Evolutionary conservation across 1,140 invertebrate species (phyloP), one percentile per base, ranked within the genome.

Genomic region (Dolichoris vasculosae): DNA sequence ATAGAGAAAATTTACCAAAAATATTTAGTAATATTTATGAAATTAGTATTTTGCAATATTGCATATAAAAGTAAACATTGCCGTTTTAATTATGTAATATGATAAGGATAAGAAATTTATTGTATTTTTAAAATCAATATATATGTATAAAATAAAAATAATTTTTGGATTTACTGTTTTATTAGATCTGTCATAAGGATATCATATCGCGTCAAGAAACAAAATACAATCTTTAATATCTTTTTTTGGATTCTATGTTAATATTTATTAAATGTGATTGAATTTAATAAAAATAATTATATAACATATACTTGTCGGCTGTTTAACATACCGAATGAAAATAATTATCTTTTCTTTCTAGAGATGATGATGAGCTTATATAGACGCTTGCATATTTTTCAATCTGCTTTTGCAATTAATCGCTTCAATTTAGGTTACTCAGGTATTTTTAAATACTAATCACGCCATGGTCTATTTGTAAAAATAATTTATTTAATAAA

Each of bases 391-490:
- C 30, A 73, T 73, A 73, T 64, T 77, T 64, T 43, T 63, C 32
- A 75, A n/a, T 83, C 73, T n/a, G 59, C 73, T 77, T 77, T 26
- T 77, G 73, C 48, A 77, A 48, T 46, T 77, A 77, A 77, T 77
- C 26, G n/a, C 71, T 40, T 83, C n/a, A 77, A 46, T 76, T 63
- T 83, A 75, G 40, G n/a, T 76, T 35, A 32, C 51, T 23, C 73
- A 83, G 82, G 82, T 83, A 83, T 78, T 82, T n/a, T 64, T 32
- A 71, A 30, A 40, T 69, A 69, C 67, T 8, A 81, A 48, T 69
- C 64, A 81, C 17, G 38, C 15, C 40, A 69, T 71, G 20, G 20
- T 73, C 43, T 40, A 43, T 43, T 4, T 32, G n/a, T 43, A 73
- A 40, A 38, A 73, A 73, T n/a, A 8, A 73, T 20, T 1, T 43